Evolutionary conservation across 2,888 invertebrate genomes (phyloP), one percentile per base, ranked within the genome.

Genomic region (Zaprionus bogoriensis): DNA sequence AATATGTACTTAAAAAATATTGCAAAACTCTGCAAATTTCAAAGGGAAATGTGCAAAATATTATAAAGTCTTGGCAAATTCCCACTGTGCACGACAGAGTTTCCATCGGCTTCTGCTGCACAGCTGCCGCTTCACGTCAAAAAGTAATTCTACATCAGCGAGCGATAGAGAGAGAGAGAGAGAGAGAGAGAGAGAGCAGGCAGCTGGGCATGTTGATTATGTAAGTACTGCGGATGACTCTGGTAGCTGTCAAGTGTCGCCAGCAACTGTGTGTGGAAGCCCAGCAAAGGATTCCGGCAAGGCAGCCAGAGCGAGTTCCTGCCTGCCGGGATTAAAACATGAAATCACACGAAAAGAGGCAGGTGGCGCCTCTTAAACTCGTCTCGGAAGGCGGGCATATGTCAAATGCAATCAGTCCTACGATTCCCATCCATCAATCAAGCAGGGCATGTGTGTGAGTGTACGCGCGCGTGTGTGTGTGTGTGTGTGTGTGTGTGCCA

Each of bases 371-470:
- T 64, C 51, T 32, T n/a, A n/a, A 51, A 53, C 39, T 46, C 46
- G 23, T 46, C 59, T 45, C 23, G 20, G 30, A 38, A 39, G 38
- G 28, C 45, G 25, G 57, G 51, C 69, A 38, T 50, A 51, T 74
- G 74, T 69, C 74, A 71, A 71, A 74, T 74, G 70, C 74, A 71
- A 67, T 62, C 57, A 73, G 62, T 55, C 57, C 47, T 23, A 60
- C 64, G 55, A 70, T 60, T 74, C 50, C 65, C 74, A 84, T 82
- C 85, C 79, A 83, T 83, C 82, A 87, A 83, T 83, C 82, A 78
- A 64, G 60, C 48, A 59, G 19, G 54, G 39, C 41, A 27, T 39
- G 32, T 67, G 62, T 66, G 53, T 54, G 52, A 48, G 32, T 32
- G 32, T 44, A n/a, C n/a, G n/a, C n/a, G n/a, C n/a, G n/a, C n/a